These are phyloP conservation scores for Muschampia plurimacula DNA, from an alignment of 2,888 invertebrate species.

Conservation along the genomic window DNA sequence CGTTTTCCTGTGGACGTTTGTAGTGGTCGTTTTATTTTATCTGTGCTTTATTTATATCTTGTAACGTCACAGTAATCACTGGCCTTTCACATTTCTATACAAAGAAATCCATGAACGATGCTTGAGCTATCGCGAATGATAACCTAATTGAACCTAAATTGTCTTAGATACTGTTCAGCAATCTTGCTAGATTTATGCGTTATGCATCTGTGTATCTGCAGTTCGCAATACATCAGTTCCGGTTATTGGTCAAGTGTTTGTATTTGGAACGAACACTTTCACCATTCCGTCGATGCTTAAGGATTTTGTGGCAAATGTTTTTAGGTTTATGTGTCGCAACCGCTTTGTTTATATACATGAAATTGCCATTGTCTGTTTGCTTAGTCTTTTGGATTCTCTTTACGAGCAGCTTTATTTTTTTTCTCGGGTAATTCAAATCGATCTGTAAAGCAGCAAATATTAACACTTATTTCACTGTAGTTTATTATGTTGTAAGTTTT, in stretches of 20 bases:
- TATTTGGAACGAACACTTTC: slow-evolving; percentile 37
- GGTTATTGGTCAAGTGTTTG: slow-evolving; percentile 34
- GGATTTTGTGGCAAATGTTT: slow-evolving; percentile 31
- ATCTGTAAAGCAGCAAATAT: neutral
- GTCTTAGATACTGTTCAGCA: slow-evolving; percentile 3
- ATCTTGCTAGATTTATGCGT: slow-evolving; percentile 24
- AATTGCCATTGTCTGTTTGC: slow-evolving; percentile 7
- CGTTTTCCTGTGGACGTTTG: neutral
- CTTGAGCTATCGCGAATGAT: slow-evolving; percentile 13
- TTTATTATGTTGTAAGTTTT: neutral
- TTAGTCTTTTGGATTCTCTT: neutral
- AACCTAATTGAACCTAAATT: slow-evolving; percentile 18
- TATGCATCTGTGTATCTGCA: slow-evolving; percentile 23
- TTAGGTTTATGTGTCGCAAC: slow-evolving; percentile 32
- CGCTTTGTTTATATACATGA: slow-evolving; percentile 21
- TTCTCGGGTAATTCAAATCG: neutral
- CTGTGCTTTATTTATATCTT: neutral
- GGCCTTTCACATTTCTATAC: neutral
- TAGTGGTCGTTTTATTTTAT: neutral
- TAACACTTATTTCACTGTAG: neutral
- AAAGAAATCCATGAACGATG: slow-evolving; percentile 5
- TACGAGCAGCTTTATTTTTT: neutral
- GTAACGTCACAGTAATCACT: neutral
- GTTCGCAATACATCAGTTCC: slow-evolving; percentile 26
- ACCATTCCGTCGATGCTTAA: slow-evolving; percentile 25